Percentiles rank a stretch among this genome's conserved stretches.
phyloP scores from a whole-genome alignment of 2,113 vertebrate species.

The Pterocles burchelli region DNA sequence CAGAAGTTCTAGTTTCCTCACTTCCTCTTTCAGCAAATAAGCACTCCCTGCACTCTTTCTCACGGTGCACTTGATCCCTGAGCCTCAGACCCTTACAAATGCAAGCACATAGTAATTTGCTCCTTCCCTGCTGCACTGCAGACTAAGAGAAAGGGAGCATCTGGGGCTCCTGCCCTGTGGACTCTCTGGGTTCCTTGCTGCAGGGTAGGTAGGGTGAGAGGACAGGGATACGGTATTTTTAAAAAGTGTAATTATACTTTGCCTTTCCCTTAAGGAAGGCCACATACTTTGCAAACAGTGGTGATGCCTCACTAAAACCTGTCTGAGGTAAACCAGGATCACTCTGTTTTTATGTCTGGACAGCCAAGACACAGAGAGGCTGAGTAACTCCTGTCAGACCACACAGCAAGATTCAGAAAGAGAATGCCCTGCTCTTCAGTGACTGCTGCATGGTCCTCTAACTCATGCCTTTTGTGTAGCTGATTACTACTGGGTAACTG shows the following conservation, averaged over 20 bases:
- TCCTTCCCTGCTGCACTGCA: neutral
- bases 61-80: neutral
- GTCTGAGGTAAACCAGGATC: neutral
- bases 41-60: neutral
- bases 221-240: neutral
- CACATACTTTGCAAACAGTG: neutral
- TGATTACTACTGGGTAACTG: neutral
- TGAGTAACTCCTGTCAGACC: neutral
- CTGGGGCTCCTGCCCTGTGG: neutral
- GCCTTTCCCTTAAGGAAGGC: neutral
- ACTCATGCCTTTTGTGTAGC: neutral
- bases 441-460: neutral
- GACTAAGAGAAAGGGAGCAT: neutral
- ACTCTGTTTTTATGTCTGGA: neutral
- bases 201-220: neutral
- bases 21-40: neutral
- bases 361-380: neutral
- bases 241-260: neutral
- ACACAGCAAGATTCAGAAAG: neutral
- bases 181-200: neutral
- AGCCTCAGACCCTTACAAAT: neutral
- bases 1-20: conserved; percentile 30
- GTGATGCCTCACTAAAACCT: neutral
- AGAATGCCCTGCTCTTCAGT: neutral
- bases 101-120: neutral